Conservation (phyloP, 2,797 vertebrate genomes). For the Adrianichthys oophorus region DNA sequence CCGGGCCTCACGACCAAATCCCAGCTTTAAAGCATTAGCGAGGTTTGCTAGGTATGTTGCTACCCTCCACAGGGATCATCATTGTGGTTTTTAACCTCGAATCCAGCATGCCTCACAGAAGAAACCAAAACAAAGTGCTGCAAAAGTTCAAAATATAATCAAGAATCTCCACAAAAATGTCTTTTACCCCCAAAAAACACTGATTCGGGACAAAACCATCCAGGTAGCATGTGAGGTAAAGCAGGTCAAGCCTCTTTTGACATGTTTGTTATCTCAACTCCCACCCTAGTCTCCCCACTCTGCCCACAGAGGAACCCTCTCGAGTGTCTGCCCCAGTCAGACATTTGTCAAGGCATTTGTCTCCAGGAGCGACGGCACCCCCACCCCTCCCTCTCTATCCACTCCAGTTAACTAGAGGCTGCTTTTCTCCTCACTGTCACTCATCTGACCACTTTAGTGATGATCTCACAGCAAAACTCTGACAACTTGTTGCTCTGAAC, state of each 20-base stretch:
- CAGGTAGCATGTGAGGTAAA: constrained; percentile 2
- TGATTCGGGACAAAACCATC: neutral
- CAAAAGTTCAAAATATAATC: neutral
- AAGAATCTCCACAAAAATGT: neutral
- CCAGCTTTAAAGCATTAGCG: constrained; percentile 70
- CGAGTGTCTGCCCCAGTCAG: constrained; percentile 60
- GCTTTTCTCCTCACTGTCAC: constrained; percentile 1
- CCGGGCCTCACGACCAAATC: constrained; percentile 59
- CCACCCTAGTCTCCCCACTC: constrained; percentile 33
- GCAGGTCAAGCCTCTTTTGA: constrained; percentile 4
- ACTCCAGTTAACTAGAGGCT: neutral
- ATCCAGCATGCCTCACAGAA: neutral
- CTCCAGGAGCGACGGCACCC: constrained; percentile 51
- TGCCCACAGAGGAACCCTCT: constrained; percentile 49
- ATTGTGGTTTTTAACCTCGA: neutral
- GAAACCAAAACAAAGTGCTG: neutral
- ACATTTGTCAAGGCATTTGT: constrained; percentile 71
- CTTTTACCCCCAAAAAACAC: no score
- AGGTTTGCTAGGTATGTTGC: constrained; percentile 38
- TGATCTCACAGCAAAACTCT: neutral
- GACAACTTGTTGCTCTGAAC: no score
- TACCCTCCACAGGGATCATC: constrained; percentile 14
- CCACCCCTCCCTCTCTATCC: constrained; percentile 4
- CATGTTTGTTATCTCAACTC: constrained; percentile 25
- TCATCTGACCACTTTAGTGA: constrained; percentile 9